phyloP scores from a whole-genome alignment of 2,797 vertebrate genomes.

The Masticophis lateralis region DNA sequence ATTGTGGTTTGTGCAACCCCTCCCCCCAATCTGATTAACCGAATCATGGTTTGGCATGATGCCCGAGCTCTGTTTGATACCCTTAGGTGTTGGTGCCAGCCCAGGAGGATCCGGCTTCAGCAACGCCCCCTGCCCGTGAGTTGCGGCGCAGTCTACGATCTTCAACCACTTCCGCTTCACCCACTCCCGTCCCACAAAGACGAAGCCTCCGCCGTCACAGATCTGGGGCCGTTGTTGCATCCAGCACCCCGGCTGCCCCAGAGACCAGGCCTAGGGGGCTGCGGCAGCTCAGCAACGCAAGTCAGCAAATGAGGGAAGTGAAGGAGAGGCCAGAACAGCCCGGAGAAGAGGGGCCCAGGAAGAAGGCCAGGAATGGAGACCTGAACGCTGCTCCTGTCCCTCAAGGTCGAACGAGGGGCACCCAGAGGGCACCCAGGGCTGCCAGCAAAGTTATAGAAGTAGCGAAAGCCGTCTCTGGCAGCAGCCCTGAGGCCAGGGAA shows the following conservation, averaged over 20 bases:
- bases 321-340: background rate
- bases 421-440: background rate
- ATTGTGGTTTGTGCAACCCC: background rate
- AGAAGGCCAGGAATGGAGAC: background rate
- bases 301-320: background rate
- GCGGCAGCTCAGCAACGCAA: background rate
- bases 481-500: background rate
- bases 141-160: background rate
- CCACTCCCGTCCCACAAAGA: background rate
- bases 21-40: background rate
- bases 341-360: background rate
- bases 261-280: background rate
- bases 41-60: background rate
- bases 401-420: background rate
- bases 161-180: background rate
- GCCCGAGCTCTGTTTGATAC: background rate
- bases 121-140: background rate
- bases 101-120: background rate
- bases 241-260: background rate
- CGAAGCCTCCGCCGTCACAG: background rate
- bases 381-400: fast-evolving
- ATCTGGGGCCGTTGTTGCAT: fast-evolving
- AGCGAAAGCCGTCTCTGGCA: fast-evolving
- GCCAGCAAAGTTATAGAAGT: background rate
- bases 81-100: background rate